phyloP scores from a whole-genome alignment of 2,888 invertebrate genomes.

The Drosophila phalerata region DNA sequence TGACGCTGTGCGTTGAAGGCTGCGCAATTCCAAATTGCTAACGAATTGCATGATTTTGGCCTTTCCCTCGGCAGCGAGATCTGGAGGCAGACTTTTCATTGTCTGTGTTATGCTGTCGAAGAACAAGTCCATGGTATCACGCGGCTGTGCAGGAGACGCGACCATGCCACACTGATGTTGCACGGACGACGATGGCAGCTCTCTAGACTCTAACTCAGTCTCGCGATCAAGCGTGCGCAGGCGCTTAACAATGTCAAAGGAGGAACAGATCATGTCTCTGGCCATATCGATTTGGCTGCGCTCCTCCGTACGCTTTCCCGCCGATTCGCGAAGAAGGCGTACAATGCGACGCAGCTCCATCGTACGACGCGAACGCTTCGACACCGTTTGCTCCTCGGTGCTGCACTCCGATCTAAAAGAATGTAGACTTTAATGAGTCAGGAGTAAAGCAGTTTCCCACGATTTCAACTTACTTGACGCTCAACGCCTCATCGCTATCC shows the following conservation, averaged over 20 bases:
- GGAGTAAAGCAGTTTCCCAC: background rate
- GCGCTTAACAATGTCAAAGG: conserved; percentile 70
- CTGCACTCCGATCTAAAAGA: conserved; percentile 62
- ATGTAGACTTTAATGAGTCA: conserved; percentile 9
- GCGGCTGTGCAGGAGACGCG: conserved; percentile 12
- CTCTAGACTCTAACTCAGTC: background rate
- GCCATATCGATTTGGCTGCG: conserved; percentile 70
- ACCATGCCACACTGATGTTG: background rate
- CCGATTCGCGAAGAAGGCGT: conserved; percentile 54
- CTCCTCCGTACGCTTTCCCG: conserved; percentile 50
- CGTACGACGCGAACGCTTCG: conserved; percentile 59
- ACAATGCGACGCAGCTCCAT: conserved; percentile 56
- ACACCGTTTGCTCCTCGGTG: conserved; percentile 45
- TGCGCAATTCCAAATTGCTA: conserved; percentile 76
- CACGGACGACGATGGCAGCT: background rate
- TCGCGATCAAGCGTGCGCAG: conserved; percentile 57
- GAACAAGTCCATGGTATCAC: conserved; percentile 77
- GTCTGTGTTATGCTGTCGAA: conserved; percentile 80
- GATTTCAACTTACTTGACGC: conserved; percentile 59
- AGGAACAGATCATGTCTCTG: conserved; percentile 71
- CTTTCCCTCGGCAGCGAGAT: conserved; percentile 80
- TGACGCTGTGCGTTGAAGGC: conserved; percentile 51
- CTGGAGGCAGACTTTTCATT: conserved; percentile 74
- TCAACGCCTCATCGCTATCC: conserved; percentile 57
- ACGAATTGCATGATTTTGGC: conserved; percentile 81